Evolutionary conservation across 1,140 invertebrate genomes (phyloP), one percentile per base, ranked within the genome.

Genomic region (Sogatella furcifera): DNA sequence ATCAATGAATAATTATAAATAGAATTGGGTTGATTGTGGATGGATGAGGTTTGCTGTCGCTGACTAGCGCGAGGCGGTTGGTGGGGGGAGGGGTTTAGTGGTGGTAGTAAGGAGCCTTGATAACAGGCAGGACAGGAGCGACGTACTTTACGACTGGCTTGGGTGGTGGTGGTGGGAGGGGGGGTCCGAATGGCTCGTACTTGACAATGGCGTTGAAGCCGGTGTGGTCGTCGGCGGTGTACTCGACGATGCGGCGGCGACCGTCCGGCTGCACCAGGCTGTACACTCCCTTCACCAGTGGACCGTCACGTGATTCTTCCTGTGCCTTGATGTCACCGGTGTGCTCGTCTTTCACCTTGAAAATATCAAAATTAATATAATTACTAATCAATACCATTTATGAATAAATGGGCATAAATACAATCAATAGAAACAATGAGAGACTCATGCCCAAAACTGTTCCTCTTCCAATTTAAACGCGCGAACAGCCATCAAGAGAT

Each of bases 311-410:
- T 52, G 55, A 42, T 55, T 73, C 72, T 63, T 68, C 67, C 62
- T 72, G 71, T 42, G 64, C 65, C 31, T 73, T 67, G 55, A 70
- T 64, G 56, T 73, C 71, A 31, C 70, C 69, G 19, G 67, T 67
- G 44, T 71, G 64, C 2, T 62, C 62, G 57, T 73, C 70, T 55
- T 71, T 65, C 13, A 73, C 72, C 34, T 38, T 1, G 11, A 38
- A 38, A 38, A 38, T 28, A 28, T 4, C 24, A 38, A 10, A 38
- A 38, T 38, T 8, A 38, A 8, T 38, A 38, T 38, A 38, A 38
- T 38, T 38, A 8, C 9, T 5, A 38, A 5, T 38, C 3, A 11
- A 13, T 38, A 31, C 11, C 8, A 38, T 11, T 38, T 8, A 10
- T 5, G 11, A 38, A 1, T 38, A 13, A 38, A 38, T 10, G 24